These are phyloP conservation scores for Uropetala carovei DNA, from an alignment of 2,888 invertebrate species.

Conservation along the genomic window DNA sequence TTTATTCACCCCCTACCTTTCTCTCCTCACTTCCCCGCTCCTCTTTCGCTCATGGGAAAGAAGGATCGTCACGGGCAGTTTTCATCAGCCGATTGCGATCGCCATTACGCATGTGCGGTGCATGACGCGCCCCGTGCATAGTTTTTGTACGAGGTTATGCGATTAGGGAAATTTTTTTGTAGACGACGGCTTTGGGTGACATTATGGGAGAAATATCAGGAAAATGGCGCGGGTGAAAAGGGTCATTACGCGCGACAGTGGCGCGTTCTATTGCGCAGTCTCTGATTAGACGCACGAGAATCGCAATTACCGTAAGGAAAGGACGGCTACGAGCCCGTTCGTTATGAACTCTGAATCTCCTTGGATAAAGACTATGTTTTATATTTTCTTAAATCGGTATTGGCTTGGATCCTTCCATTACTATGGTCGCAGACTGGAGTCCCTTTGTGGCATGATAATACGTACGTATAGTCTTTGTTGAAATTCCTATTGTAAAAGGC, in stretches of 20 bases:
- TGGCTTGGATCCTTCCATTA: too few relatives aligned
- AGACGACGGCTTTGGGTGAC: not conserved
- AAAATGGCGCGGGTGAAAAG: not conserved
- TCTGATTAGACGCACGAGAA: too few relatives aligned
- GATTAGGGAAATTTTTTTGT: not conserved
- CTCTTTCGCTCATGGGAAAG: not conserved
- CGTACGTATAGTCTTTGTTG: too few relatives aligned
- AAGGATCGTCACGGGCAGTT: constrained; percentile 28
- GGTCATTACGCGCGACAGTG: not conserved
- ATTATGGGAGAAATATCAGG: not conserved
- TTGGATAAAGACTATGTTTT: too few relatives aligned
- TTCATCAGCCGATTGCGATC: constrained; percentile 4
- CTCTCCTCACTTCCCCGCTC: not conserved
- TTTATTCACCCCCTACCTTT: too few relatives aligned
- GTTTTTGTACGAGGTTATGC: not conserved
- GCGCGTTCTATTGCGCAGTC: not conserved
- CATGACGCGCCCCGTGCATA: not conserved
- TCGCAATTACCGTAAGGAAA: too few relatives aligned
- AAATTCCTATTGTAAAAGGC: too few relatives aligned
- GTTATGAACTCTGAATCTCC: too few relatives aligned
- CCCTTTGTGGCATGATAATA: too few relatives aligned
- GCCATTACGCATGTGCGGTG: constrained; percentile 8
- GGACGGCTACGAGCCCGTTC: too few relatives aligned
- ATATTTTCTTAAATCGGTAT: too few relatives aligned
- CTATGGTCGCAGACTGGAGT: too few relatives aligned